A percentile compares a stretch with the other conserved stretches of the same genome.
These are phyloP conservation scores for Sinhomidia bicolor DNA, from an alignment of 2,888 invertebrate species.

Conservation along the genomic window DNA sequence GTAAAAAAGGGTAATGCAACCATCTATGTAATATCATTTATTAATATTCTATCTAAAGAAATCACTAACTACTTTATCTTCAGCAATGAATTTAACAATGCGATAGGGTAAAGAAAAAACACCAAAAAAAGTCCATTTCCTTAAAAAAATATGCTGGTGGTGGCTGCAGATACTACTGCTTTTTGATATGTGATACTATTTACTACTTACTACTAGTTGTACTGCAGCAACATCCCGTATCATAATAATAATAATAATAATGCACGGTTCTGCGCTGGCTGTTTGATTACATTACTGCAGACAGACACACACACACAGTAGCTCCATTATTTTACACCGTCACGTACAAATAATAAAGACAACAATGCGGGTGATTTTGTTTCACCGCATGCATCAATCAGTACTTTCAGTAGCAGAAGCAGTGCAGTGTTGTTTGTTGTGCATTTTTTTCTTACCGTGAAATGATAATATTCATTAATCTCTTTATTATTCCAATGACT, in stretches of 20 bases:
- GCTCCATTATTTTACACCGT: slow-evolving; percentile 49
- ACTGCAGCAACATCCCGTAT: too few species aligned
- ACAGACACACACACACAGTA: too few species aligned
- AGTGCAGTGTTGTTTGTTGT: too few species aligned
- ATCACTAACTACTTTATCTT: neutral
- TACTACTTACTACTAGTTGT: too few species aligned
- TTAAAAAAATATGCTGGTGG: neutral
- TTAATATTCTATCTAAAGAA: neutral
- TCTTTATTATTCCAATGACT: slow-evolving; percentile 48
- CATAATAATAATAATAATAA: too few species aligned
- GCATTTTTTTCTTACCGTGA: neutral
- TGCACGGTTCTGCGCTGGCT: neutral
- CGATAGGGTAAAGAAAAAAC: neutral
- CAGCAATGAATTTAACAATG: too few species aligned
- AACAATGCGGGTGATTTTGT: slow-evolving; percentile 31
- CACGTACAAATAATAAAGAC: slow-evolving; percentile 59
- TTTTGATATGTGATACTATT: too few species aligned
- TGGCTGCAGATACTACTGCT: too few species aligned
- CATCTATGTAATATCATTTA: neutral
- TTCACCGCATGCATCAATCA: slow-evolving; percentile 16
- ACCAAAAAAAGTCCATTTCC: neutral
- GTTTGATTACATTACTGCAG: neutral
- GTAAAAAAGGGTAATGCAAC: neutral
- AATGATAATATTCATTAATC: slow-evolving; percentile 18
- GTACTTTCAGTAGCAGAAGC: too few species aligned